These are phyloP conservation scores for Melanaphis sacchari DNA, from an alignment of 1,140 invertebrate genomes.

Conservation along the genomic window DNA sequence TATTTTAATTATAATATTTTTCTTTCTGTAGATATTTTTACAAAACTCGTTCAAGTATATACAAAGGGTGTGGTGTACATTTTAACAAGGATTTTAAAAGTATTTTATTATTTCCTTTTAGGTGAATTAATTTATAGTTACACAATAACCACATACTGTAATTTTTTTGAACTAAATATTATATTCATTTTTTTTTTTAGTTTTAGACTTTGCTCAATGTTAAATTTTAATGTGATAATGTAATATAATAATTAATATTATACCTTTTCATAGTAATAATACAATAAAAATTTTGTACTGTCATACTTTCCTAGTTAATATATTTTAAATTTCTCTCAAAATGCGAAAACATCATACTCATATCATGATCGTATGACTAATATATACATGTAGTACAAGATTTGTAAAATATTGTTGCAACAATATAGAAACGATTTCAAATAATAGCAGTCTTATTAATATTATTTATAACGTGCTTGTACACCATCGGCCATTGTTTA, in stretches of 20 bases:
- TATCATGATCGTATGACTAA: too few species aligned
- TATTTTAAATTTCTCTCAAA: too few species aligned
- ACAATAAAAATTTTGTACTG: not conserved
- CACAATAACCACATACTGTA: not conserved
- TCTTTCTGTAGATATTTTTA: not conserved
- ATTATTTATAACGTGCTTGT: not conserved
- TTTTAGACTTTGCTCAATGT: not conserved
- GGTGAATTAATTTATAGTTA: not conserved
- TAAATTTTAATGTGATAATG: not conserved
- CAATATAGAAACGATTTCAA: not conserved
- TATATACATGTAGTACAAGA: too few species aligned
- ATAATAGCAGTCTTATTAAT: not conserved
- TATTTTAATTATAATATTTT: slow-evolving; percentile 19
- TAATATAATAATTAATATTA: too few species aligned
- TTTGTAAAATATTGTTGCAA: not conserved
- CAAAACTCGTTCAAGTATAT: not conserved
- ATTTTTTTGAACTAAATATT: not conserved
- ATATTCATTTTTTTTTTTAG: not conserved
- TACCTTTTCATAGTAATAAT: not conserved
- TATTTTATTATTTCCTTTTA: not conserved
- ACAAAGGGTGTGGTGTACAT: not conserved
- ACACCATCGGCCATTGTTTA: not conserved
- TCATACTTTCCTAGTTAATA: too few species aligned
- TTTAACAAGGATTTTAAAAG: slow-evolving; percentile 8
- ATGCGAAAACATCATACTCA: too few species aligned